Evolutionary conservation across 2,797 vertebrate genomes (phyloP).

Genomic region (Periparus ater): DNA sequence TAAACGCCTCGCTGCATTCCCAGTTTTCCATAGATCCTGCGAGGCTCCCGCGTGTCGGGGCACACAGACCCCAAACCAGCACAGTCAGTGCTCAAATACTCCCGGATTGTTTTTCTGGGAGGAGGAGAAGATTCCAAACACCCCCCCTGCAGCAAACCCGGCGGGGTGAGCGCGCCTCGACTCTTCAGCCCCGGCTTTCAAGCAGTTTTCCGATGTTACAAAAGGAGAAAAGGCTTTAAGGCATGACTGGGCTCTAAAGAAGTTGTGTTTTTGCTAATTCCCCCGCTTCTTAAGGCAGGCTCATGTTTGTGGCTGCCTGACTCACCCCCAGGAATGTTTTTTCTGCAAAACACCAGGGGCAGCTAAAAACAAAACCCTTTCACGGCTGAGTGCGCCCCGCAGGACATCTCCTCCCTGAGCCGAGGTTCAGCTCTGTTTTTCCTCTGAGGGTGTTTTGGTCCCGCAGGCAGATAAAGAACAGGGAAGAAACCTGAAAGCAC

Average conservation of each 20-base stretch:
- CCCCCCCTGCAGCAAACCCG: background rate
- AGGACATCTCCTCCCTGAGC: background rate
- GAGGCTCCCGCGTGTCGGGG: background rate
- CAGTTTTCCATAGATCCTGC: background rate
- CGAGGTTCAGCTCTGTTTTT: background rate
- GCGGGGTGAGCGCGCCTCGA: accelerated
- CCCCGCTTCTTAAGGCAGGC: background rate
- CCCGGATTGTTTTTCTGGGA: background rate
- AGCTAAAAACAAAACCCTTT: background rate
- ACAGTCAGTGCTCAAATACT: background rate
- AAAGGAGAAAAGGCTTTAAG: background rate
- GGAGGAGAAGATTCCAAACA: background rate
- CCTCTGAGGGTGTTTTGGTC: constrained; percentile 6
- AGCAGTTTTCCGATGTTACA: background rate
- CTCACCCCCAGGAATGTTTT: constrained; percentile 31
- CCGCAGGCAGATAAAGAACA: background rate
- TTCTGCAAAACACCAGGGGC: background rate
- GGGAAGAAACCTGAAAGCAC: background rate
- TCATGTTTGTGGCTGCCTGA: background rate
- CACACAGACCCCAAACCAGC: background rate
- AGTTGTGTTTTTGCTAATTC: background rate
- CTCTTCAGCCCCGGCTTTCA: background rate
- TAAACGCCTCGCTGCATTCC: background rate
- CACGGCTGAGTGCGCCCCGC: background rate
- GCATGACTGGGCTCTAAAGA: background rate